phyloP scores from a whole-genome alignment of 2,113 vertebrate species.

The Chamaea fasciata region DNA sequence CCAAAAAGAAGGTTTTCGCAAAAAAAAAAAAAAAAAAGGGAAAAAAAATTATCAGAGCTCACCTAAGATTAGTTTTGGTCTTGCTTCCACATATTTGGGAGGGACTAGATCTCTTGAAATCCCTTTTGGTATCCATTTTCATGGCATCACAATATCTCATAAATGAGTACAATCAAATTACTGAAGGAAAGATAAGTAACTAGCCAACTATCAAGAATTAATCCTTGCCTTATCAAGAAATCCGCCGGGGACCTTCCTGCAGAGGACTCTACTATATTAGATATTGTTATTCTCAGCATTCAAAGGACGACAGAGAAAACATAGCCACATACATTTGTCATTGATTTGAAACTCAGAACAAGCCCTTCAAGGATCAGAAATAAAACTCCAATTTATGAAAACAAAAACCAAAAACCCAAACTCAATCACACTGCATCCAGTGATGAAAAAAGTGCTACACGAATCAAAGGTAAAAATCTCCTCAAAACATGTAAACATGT shows the following conservation, averaged over 20 bases:
- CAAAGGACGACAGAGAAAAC: background rate
- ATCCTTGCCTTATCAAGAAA: background rate
- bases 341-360: background rate
- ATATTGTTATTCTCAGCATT: background rate
- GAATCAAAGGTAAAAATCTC: background rate
- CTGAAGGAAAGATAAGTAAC: background rate
- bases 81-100: background rate
- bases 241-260: background rate
- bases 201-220: background rate
- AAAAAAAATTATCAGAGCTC: background rate
- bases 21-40: background rate
- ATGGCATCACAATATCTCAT: background rate
- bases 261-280: background rate
- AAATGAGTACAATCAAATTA: background rate
- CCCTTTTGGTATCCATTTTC: background rate
- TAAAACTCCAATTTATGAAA: background rate
- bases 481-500: background rate
- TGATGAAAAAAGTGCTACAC: background rate
- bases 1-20: background rate
- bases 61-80: background rate
- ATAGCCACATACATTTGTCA: fast-evolving
- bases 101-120: background rate
- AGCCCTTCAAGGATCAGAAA: background rate
- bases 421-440: background rate
- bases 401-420: background rate